A percentile compares a stretch with the other conserved stretches of the same genome.
phyloP scores from a whole-genome alignment of 2,797 vertebrate species.

The Lepidocolaptes lacrymiger region DNA sequence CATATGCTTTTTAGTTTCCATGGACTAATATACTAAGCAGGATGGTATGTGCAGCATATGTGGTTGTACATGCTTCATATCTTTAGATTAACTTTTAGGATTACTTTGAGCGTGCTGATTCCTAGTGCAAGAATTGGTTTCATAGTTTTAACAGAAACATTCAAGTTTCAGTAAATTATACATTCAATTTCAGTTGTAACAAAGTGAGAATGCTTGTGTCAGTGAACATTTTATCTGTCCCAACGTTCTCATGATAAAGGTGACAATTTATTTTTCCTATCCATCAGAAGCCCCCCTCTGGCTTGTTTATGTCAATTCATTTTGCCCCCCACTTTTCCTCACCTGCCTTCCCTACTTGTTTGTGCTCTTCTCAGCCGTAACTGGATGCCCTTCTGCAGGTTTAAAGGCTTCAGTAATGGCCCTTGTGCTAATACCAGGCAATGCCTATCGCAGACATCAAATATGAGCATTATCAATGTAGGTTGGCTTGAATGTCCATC shows the following conservation, averaged over 20 bases:
- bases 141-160: background rate
- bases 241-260: background rate
- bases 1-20: background rate
- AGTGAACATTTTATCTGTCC: background rate
- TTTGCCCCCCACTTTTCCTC: background rate
- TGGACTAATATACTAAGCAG: background rate
- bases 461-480: background rate
- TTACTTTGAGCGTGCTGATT: background rate
- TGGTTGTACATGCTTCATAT: background rate
- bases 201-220: background rate
- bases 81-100: background rate
- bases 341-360: background rate
- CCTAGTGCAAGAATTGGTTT: background rate
- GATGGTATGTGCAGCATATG: accelerated
- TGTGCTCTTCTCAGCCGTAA: background rate
- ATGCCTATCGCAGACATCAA: background rate
- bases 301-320: background rate
- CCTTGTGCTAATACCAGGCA: background rate
- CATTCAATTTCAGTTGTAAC: background rate
- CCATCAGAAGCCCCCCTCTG: background rate
- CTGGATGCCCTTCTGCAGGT: background rate
- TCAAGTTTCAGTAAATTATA: background rate
- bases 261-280: background rate
- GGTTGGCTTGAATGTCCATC: background rate
- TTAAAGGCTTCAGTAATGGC: background rate